Evolutionary conservation across 2,888 invertebrate species (phyloP).

Genomic region (Ctena decussata): DNA sequence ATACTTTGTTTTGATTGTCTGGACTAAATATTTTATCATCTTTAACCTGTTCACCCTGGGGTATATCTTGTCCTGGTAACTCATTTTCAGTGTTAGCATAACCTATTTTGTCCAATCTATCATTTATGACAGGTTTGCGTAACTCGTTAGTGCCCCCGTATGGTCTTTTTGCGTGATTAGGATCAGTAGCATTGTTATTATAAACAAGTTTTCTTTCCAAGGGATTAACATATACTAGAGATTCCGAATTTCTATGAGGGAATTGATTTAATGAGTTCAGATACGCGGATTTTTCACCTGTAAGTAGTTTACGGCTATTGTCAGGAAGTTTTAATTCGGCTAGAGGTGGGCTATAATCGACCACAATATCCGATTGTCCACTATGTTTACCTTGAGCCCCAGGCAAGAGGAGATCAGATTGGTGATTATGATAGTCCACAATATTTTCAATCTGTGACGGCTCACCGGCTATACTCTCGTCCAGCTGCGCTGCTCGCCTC

Average conservation of each 20-base stretch:
- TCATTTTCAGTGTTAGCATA: constrained; percentile 3
- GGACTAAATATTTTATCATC: not conserved
- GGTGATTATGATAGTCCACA: constrained; percentile 2
- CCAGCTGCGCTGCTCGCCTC: constrained; percentile 35
- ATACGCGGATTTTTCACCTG: constrained; percentile 42
- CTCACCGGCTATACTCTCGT: not conserved
- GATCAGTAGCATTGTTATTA: constrained; percentile 50
- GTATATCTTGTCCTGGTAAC: not conserved
- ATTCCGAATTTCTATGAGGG: constrained; percentile 42
- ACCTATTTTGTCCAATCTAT: not conserved
- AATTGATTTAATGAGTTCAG: constrained; percentile 46
- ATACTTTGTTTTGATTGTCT: constrained; percentile 24
- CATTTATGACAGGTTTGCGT: constrained; percentile 3
- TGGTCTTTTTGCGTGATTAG: constrained; percentile 23
- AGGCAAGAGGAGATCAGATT: not conserved
- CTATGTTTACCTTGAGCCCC: constrained; percentile 51
- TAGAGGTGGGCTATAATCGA: constrained; percentile 33
- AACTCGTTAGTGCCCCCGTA: not conserved
- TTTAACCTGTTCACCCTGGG: not conserved
- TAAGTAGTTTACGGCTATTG: constrained; percentile 47
- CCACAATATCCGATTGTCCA: constrained; percentile 41
- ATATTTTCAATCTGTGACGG: constrained; percentile 17
- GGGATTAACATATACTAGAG: constrained; percentile 62
- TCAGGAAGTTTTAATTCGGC: constrained; percentile 38
- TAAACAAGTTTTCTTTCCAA: constrained; percentile 59